Conservation (phyloP, 1,140 invertebrate genomes). For the Neuroterus valhalla region DNA sequence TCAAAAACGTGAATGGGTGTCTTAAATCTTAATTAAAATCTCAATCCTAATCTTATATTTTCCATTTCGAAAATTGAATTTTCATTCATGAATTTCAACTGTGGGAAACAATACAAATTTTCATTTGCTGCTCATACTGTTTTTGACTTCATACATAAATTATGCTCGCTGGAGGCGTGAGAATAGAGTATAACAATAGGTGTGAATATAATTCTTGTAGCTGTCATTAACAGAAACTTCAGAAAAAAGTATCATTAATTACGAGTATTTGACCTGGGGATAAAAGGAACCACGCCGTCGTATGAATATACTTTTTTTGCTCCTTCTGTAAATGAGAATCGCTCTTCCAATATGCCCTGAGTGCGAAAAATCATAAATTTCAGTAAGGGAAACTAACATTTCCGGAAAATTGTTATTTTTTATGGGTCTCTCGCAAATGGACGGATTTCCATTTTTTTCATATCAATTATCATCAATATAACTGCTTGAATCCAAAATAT, state of each 20-base stretch:
- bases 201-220: slow-evolving; percentile 12
- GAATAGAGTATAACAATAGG: slow-evolving; percentile 19
- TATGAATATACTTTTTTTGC: slow-evolving; percentile 18
- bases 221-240: slow-evolving; percentile 17
- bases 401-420: not conserved
- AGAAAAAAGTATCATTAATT: slow-evolving; percentile 17
- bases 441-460: too few species aligned
- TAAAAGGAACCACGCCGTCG: slow-evolving; percentile 1
- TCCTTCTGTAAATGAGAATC: slow-evolving; percentile 6
- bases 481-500: too few species aligned
- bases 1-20: not conserved
- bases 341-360: not conserved
- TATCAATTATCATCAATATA: too few species aligned
- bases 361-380: slow-evolving; percentile 4
- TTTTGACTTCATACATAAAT: not conserved
- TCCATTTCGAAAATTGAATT: too few species aligned
- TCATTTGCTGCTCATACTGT: not conserved
- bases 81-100: not conserved
- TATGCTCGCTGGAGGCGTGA: not conserved
- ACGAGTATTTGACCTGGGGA: not conserved
- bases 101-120: not conserved
- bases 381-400: not conserved
- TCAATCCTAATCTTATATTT: not conserved
- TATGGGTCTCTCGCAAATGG: not conserved
- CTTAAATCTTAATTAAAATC: not conserved